A percentile compares a stretch with the other conserved stretches of the same genome.
Evolutionary conservation across 2,113 vertebrate species (phyloP).

Genomic region (Crotalus viridis): DNA sequence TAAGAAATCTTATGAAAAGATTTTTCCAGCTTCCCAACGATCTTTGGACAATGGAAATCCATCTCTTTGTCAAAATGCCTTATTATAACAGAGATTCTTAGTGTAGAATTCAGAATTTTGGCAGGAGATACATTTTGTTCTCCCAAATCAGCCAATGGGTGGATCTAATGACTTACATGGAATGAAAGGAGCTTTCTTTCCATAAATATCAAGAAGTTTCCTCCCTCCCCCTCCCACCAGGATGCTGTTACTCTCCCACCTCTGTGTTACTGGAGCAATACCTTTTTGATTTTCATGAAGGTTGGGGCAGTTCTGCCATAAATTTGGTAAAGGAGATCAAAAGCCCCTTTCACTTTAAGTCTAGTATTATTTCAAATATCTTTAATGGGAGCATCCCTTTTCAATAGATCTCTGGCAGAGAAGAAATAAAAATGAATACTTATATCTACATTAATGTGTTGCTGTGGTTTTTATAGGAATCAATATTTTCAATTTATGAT

Average conservation of each 20-base stretch:
- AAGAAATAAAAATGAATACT: not conserved
- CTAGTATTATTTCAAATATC: not conserved
- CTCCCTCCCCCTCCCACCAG: not conserved
- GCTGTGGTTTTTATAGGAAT: not conserved
- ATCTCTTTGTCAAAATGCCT: not conserved
- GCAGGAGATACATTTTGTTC: not conserved
- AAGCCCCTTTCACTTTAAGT: not conserved
- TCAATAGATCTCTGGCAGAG: not conserved
- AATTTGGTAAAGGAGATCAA: not conserved
- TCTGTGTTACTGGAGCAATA: not conserved
- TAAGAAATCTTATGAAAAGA: not conserved
- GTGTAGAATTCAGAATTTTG: not conserved
- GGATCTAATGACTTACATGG: not conserved
- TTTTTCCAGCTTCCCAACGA: not conserved
- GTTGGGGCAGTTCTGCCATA: not conserved
- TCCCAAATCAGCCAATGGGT: not conserved
- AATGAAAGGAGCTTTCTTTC: not conserved
- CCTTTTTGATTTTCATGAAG: not conserved
- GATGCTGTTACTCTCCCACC: not conserved
- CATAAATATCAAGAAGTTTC: not conserved
- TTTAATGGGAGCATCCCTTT: not conserved
- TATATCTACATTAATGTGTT: not conserved
- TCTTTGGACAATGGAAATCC: not conserved
- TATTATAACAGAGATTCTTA: not conserved
- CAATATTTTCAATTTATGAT: not conserved